Base-by-base conservation (phyloP, 2,797 vertebrate species). In the Cottoperca gobio region DNA sequence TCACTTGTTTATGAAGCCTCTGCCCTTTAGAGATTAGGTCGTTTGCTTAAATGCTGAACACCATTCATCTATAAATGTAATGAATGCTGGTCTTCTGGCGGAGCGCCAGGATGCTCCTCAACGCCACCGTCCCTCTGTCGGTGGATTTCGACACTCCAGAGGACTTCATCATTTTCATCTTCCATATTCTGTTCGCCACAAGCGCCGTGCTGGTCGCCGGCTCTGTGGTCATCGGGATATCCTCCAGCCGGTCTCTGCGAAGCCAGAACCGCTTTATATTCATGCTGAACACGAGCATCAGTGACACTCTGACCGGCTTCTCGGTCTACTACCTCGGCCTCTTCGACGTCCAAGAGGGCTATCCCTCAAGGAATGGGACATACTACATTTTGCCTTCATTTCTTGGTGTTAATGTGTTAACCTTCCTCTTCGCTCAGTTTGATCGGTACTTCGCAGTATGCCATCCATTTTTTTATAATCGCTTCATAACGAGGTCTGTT, bases 221-320 rank as follows among this genome's bases (percentile, higher is more conserved):
- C 23, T 95, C 94, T 0, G 95, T 95, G 65, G 92, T 93, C 4
- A 11, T 94, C 9, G 92, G 87, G 3, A 95, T 96, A 23, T 64
- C 89, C 9, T 86, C 78, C 76, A 94, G 86, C 1, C 81, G 88
- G 5, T 88, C 76, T 11, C 91, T 95, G 79, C 91, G 94, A 28
- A 63, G 53, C 35, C 94, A 95, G 88, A 96, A 95, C 91, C 93
- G 95, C 2, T 96, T 95, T 23, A 83, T 95, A 19, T 96, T 96
- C 84, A 95, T 95, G 94, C 81, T 96, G 46, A 96, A 95, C 89
- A 96, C 95, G 8, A 95, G 95, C 91, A 86, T 95, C 69, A 95
- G 95, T 31, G 95, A 96, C 91, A 95, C 94, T 2, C 84, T 95
- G 61, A 95, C 95, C 48, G 95, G 95, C 12, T 85, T 93, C 58